Conservation (phyloP, 2,113 vertebrate species). For the Corapipo altera region DNA sequence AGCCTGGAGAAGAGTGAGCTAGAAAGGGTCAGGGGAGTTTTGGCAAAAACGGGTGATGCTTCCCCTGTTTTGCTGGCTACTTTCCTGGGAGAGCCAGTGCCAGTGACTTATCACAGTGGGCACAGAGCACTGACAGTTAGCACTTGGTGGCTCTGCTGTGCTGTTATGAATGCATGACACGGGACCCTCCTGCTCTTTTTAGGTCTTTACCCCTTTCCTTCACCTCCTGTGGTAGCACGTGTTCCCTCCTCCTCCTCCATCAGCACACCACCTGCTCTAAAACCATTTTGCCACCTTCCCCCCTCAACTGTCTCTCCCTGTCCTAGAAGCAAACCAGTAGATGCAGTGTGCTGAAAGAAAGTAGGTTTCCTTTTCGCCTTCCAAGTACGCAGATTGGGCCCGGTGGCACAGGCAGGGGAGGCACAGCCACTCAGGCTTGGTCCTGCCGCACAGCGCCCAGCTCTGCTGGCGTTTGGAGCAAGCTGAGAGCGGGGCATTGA, state of each 20-base stretch:
- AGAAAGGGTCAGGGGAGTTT: neutral
- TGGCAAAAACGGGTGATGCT: neutral
- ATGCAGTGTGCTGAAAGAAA: neutral
- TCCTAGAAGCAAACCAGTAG: neutral
- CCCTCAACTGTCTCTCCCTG: neutral
- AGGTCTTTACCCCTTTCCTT: neutral
- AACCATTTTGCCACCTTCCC: neutral
- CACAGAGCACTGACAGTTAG: neutral
- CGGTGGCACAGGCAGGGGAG: neutral
- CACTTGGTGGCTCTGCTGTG: neutral
- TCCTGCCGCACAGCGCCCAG: rapidly evolving
- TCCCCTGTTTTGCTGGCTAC: neutral
- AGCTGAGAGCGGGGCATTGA: neutral
- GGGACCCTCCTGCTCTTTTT: neutral
- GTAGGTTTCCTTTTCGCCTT: neutral
- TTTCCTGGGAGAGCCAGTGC: neutral
- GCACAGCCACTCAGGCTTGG: rapidly evolving
- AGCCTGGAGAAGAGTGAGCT: neutral
- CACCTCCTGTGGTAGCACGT: neutral
- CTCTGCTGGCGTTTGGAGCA: neutral
- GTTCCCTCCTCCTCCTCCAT: neutral
- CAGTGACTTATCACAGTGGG: neutral
- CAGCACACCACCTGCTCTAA: rapidly evolving
- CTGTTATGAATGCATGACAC: neutral
- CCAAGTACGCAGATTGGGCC: neutral